Conservation (phyloP, 2,888 invertebrate species). For the Chrysomela aeneicollis region DNA sequence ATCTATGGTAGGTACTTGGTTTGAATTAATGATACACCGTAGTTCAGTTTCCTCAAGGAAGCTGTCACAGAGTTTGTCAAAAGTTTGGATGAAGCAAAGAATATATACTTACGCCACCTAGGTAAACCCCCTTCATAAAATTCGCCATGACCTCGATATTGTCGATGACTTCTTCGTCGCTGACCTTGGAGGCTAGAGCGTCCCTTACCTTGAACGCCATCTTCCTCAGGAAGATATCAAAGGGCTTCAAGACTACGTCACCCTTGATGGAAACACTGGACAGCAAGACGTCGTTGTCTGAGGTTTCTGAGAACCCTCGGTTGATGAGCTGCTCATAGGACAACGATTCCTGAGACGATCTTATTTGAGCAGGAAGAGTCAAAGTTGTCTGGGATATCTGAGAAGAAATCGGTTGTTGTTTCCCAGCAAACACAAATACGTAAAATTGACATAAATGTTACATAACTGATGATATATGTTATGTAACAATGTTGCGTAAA, state of each 20-base stretch:
- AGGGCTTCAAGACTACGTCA: conserved; percentile 30
- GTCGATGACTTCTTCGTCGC: conserved; percentile 44
- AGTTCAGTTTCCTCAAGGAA: no score
- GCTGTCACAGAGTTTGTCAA: no score
- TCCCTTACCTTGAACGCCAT: conserved; percentile 46
- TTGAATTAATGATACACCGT: no score
- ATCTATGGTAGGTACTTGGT: no score
- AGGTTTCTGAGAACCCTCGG: conserved; percentile 36
- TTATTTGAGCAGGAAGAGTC: conserved; percentile 42
- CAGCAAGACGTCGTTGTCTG: no score
- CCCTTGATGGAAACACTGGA: no score
- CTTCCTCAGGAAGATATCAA: conserved; percentile 48
- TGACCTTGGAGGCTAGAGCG: conserved; percentile 37
- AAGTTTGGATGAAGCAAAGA: no score
- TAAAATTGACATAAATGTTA: no score
- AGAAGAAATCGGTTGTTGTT: background rate
- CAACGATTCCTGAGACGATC: conserved; percentile 28
- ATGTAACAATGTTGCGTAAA: no score
- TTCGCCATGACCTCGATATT: conserved; percentile 47
- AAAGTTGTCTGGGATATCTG: conserved; percentile 27
- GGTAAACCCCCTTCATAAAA: conserved; percentile 50
- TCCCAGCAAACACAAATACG: no score
- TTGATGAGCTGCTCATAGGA: conserved; percentile 46
- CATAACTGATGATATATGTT: no score
- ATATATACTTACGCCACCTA: conserved; percentile 47